Base-by-base conservation (phyloP, 2,113 vertebrate species). In the Gallinago undulata region DNA sequence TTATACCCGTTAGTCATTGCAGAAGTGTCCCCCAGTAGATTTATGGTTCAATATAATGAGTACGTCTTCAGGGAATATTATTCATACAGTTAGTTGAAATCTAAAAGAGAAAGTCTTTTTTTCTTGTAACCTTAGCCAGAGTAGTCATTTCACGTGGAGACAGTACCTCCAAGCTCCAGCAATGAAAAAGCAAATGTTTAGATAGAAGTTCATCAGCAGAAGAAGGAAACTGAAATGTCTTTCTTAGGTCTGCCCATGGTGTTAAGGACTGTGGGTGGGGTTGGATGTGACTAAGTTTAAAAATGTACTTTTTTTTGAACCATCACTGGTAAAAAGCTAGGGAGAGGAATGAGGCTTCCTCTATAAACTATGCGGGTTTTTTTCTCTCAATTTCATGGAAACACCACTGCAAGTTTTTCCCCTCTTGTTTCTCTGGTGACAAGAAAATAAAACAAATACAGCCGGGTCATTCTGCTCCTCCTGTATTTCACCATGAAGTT, bases 401-500 rank as follows among this genome's bases (percentile, higher is more conserved):
- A 98, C 95, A 76, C 89, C 60, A 45, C 90, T 95, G 92, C 83
- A 94, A 91, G 23, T 92, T 91, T 97, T 97, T 70, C 96, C 94
- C 91, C 91, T 91, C 95, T 95, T 19, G 97, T 98, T 97, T 97
- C 98, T 97, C 91, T 91, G 97, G 98, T 75, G 96, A 98, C 97
- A 56, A 87, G 64, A 51, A 94, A 98, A 98, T 96, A 98, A 98
- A 98, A 98, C 96, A 97, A 95, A 96, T 83, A 87, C 97, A 97
- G 95, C 96, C 90, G 87, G 81, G 95, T 96, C 35, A 37, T 93
- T 94, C 87, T 87, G 89, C 84, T 87, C 81, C 84, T 4, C 1
- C 94, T 73, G 57, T 48, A 25, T 78, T 87, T 95, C 93, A 88
- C 92, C 83, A 84, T 2, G 6, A 70, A 91, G 60, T 68, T 60